Evolutionary conservation across 2,888 invertebrate genomes (phyloP), one percentile per base, ranked within the genome.

Genomic region (Coleophora flavipennella): DNA sequence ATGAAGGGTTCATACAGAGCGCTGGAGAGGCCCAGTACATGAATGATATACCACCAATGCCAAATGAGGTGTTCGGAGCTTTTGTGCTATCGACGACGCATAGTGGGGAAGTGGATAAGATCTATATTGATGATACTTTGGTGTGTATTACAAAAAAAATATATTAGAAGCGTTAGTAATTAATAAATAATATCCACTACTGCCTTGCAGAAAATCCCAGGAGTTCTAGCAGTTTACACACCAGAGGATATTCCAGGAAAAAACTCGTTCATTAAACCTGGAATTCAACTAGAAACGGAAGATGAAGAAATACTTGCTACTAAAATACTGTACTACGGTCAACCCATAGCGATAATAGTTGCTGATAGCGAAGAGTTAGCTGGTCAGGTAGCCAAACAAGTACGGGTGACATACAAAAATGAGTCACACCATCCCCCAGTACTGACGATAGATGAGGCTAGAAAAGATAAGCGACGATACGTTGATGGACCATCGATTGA

Each of bases 161-260:
- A n/a, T n/a, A n/a, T n/a, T n/a, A n/a, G 20, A 20, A 6, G 20
- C 6, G 3, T 20, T 20, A 4, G 6, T 20, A 20, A 20, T 20
- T 20, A 20, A 20, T 20, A 20, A 20, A 20, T n/a, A n/a, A n/a
- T n/a, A n/a, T n/a, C n/a, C n/a, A n/a, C n/a, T n/a, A n/a, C n/a
- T n/a, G n/a, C n/a, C 45, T 77, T 70, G 13, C 56, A 91, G 88
- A 74, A 73, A 47, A 72, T 88, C 31, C 78, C 88, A 6, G 92
- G 92, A 0, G 91, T 92, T 0, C 52, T 90, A 25, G 88, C 88
- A 0, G 79, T 91, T 31, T 85, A 86, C 43, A 86, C 88, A 26
- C 89, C 90, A 0, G 85, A 88, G 51, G 92, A 93, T 53, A 86
- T 93, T 27, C 92, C 91, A 0, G 92, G 92, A 0, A 72, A 70